Evolutionary conservation across 2,113 vertebrate genomes (phyloP), one percentile per base, ranked within the genome.

Genomic region (Drymodes brunneopygia): DNA sequence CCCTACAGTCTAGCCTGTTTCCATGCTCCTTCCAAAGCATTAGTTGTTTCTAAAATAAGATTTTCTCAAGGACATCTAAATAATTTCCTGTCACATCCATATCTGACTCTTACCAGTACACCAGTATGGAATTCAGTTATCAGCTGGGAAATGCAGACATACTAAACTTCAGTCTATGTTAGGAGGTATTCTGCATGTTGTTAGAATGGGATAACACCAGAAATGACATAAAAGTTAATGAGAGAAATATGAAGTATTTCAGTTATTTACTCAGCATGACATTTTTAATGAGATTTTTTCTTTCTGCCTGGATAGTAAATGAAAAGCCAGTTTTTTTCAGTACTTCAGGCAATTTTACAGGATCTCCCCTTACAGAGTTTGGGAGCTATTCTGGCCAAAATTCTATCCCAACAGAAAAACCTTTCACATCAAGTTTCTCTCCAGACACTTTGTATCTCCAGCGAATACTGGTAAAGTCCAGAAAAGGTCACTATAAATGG

Each of bases 111-210:
- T 71, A 67, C 69, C 96, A 97, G 89, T 95, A 64, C 93, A 95
- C 93, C 81, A 92, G 66, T 53, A 87, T 73, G 96, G 96, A 97
- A 97, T 96, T 95, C 27, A 18, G 73, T 97, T 97, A 97, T 95
- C 96, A 95, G 91, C 93, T 95, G 93, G 58, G 81, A 97, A 97
- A 92, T 69, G 53, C 87, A 94, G 91, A 85, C 85, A 88, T n/a
- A 69, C 75, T 92, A 81, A 88, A 93, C 57, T 72, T 57, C 48
- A 75, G 81, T 35, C 91, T 92, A 47, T 81, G 23, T 36, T 62
- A 56, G 65, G 69, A 81, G 40, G n/a, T 31, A 93, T 89, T 79
- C 85, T 90, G 82, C 38, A 44, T 47, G 50, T 74, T 62, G 56
- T 84, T 91, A 81, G 69, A 62, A 74, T 25, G 23, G 74, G 54